Evolutionary conservation across 2,797 vertebrate genomes (phyloP).

Genomic region (Ceryle rudis): DNA sequence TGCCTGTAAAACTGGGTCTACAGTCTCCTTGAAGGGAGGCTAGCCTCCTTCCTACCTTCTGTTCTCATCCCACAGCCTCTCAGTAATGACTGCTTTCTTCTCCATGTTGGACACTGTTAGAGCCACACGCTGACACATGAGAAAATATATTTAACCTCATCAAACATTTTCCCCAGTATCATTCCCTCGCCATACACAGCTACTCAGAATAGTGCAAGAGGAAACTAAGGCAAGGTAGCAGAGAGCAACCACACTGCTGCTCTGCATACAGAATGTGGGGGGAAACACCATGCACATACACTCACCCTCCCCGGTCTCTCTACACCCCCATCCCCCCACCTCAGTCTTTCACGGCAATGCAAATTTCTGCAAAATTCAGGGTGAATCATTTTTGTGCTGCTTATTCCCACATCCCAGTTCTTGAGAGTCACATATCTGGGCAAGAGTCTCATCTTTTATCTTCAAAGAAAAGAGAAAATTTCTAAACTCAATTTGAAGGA

Average conservation of each 20-base stretch:
- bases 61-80: slow-evolving; percentile 3
- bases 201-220: not conserved
- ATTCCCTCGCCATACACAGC: not conserved
- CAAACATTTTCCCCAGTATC: not conserved
- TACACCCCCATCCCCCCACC: rapidly evolving
- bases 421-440: not conserved
- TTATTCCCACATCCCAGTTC: not conserved
- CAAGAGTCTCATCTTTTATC: not conserved
- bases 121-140: not conserved
- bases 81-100: slow-evolving; percentile 4
- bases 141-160: slow-evolving; percentile 7
- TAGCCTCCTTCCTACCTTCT: not conserved
- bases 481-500: not conserved
- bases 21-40: not conserved
- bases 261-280: not conserved
- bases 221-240: not conserved
- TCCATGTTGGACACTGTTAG: not conserved
- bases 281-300: not conserved
- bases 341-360: not conserved
- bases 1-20: slow-evolving; percentile 46
- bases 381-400: not conserved
- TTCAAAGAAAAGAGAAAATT: slow-evolving; percentile 9
- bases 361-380: not conserved
- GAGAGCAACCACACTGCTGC: not conserved
- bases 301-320: not conserved